Base-by-base conservation (phyloP, 1,140 invertebrate genomes). In the Drosophila kurseongensis region DNA sequence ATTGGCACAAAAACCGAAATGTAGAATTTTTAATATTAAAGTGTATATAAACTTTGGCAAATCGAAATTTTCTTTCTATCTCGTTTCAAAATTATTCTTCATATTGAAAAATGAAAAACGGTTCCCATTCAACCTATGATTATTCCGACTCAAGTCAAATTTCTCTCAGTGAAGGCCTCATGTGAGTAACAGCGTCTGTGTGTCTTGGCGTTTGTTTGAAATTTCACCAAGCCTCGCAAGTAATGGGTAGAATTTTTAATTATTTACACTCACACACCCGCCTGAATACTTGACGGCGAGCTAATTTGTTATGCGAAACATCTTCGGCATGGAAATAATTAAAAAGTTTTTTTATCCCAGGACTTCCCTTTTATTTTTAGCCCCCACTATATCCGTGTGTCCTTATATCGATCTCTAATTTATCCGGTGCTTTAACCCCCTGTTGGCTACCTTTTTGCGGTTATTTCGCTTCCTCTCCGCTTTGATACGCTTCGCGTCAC, bases 231-330 rank as follows among this genome's bases (percentile, higher is more conserved):
- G 75, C 76, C 61, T 61, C 75, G 80, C 79, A 80, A 90, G 85
- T 90, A 89, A 91, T 91, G 90, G 84, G 69, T 90, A 85, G 80
- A 82, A 91, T 91, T 91, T 91, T 91, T 91, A 91, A 91, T 91
- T 91, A 89, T 83, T 89, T 79, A 77, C 60, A 51, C 56, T 66
- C 66, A 58, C 51, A 58, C 56, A 62, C 51, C 35, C 48, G 42
- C 35, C 40, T 48, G 78, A 81, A 80, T 85, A 73, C 55, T 74
- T 76, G 40, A 35, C 61, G 67, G 69, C 56, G 50, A 58, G 75
- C 62, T 91, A 86, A 91, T 91, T 91, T 90, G 90, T 78, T 77
- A 91, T 91, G 90, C 90, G 80, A 88, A 82, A 77, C 90, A 91
- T 91, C 80, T 91, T 85, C 62, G 79, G 80, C 67, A 91, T 76